Conservation (phyloP, 2,888 invertebrate species). For the Aelia acuminata region DNA sequence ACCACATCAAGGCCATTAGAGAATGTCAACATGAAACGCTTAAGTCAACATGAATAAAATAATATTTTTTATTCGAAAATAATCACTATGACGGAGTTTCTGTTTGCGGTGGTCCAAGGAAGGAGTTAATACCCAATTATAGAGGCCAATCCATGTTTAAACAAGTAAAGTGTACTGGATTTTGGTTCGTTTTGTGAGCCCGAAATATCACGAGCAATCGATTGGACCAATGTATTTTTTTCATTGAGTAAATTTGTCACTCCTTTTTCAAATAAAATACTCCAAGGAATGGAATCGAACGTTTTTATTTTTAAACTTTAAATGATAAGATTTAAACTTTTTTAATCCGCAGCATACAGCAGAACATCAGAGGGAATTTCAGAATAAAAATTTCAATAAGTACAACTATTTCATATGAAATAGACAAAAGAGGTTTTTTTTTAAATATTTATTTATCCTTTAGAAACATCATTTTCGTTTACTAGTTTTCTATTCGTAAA, state of each 20-base stretch:
- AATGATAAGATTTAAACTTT: too few relatives aligned
- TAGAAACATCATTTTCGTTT: too few relatives aligned
- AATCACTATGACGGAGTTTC: neutral
- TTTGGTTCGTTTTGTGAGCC: neutral
- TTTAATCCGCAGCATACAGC: too few relatives aligned
- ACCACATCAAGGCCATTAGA: neutral
- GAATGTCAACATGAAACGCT: neutral
- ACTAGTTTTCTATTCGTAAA: too few relatives aligned
- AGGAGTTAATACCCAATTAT: slow-evolving; percentile 1
- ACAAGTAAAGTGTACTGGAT: neutral
- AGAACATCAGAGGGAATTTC: too few relatives aligned
- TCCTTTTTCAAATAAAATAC: too few relatives aligned
- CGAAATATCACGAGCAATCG: neutral
- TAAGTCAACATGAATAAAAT: neutral
- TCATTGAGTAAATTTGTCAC: neutral
- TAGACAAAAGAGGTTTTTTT: too few relatives aligned
- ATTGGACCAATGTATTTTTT: neutral
- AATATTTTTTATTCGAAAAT: neutral
- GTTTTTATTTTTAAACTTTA: too few relatives aligned
- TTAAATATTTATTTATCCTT: too few relatives aligned
- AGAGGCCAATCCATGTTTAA: neutral
- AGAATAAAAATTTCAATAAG: too few relatives aligned
- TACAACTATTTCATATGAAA: too few relatives aligned
- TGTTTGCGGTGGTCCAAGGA: neutral
- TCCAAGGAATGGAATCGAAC: too few relatives aligned